Evolutionary conservation across 2,888 invertebrate genomes (phyloP), one percentile per base, ranked within the genome.

Genomic region (Quadroppia sp.): DNA sequence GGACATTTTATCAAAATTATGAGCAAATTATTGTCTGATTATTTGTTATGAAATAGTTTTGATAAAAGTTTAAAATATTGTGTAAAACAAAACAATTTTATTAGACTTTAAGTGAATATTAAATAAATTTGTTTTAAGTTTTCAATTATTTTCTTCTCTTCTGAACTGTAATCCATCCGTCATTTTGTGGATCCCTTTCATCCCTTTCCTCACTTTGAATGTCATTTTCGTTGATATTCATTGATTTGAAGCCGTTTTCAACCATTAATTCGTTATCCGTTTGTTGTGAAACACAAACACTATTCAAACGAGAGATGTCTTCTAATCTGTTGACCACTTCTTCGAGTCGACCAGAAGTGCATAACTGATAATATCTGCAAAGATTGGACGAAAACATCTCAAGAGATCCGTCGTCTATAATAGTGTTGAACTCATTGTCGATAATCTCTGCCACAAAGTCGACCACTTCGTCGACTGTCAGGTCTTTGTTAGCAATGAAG

Each of bases 381-480:
- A 75, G n/a, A 45, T n/a, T 67, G 28, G 36, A 15, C 13, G 42
- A 40, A 23, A 75, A 25, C 36, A 67, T 50, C 17, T 71, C 64
- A 15, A 69, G 20, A 2, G 75, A 75, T 20, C 75, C 75, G 50
- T 75, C 75, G 15, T 75, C 71, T 25, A 75, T 64, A 25, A 75
- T 36, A 11, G 75, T 75, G 23, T 75, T 71, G 48, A 75, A 75
- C 56, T 75, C 75, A 25, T 75, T 74, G 71, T 75, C 71, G 6
- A 75, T 20, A 17, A 75, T 72, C 36, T 71, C 71, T 9, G 36
- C 64, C 15, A 75, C 42, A 56, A 59, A 75, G 6, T 75, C 75
- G 13, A 36, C 42, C 2, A 75, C 30, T 40, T 75, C 75, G 0
- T 56, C 61, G 1, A 28, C 40, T 2, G 20, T n/a, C 20, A 50